Conservation (phyloP, 1,140 invertebrate genomes). For the Galleria mellonella region DNA sequence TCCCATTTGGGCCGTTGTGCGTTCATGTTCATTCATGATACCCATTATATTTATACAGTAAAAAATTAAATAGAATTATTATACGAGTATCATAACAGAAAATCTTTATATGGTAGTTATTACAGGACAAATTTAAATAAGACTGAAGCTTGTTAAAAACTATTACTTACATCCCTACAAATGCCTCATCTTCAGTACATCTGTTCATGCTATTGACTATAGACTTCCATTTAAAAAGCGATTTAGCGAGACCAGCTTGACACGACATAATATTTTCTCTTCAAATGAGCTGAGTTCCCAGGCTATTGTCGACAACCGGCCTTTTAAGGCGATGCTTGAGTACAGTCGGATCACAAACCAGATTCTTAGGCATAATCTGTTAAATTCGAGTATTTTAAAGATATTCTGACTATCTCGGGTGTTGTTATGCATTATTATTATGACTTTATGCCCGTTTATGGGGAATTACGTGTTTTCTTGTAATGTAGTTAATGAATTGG, state of each 20-base stretch:
- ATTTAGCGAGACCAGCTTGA: conserved; percentile 34
- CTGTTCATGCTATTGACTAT: no score
- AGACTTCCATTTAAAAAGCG: conserved; percentile 47
- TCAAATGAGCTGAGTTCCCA: conserved; percentile 70
- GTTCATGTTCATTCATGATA: no score
- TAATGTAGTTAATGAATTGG: no score
- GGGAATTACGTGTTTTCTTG: not conserved
- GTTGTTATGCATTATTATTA: not conserved
- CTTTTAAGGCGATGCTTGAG: conserved; percentile 47
- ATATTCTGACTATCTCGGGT: not conserved
- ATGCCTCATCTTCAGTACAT: no score
- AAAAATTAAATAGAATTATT: no score
- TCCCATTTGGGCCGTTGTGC: no score
- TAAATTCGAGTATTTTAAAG: not conserved
- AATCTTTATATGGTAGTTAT: no score
- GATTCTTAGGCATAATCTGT: conserved; percentile 31
- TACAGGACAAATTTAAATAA: no score
- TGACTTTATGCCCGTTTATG: conserved; percentile 1
- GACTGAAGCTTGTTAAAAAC: no score
- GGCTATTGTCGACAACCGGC: conserved; percentile 54
- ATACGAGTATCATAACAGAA: no score
- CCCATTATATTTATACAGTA: no score
- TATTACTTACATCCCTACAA: no score
- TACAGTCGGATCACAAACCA: conserved; percentile 54
- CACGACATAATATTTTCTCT: conserved; percentile 56